Evolutionary conservation across 2,113 vertebrate genomes (phyloP).

Genomic region (Xenopus laevis): DNA sequence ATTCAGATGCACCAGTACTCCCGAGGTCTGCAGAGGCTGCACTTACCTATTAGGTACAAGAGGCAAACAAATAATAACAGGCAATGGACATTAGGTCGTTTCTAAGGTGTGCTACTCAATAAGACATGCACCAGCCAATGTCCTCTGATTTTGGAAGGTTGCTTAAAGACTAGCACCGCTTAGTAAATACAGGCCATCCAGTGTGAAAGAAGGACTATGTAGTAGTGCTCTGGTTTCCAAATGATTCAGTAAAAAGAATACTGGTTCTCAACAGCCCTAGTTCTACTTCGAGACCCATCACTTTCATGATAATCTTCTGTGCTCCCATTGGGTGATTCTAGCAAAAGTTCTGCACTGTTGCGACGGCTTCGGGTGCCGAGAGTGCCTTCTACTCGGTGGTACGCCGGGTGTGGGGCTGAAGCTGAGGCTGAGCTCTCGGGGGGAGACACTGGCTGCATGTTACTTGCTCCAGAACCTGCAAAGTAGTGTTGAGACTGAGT

Average conservation of each 20-base stretch:
- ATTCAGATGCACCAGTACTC: too few species aligned
- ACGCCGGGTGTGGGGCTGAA: constrained; percentile 49
- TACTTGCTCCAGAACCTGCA: constrained; percentile 62
- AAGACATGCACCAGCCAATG: background rate
- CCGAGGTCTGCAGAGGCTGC: too few species aligned
- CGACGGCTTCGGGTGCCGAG: constrained; percentile 71
- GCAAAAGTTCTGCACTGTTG: constrained; percentile 80
- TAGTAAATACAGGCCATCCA: constrained; percentile 9
- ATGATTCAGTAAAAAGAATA: constrained; percentile 90
- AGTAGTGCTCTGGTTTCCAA: background rate
- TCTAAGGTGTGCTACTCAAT: background rate
- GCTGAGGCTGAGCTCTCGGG: constrained; percentile 52
- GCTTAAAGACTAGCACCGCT: background rate
- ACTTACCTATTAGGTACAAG: too few species aligned
- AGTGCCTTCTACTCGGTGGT: constrained; percentile 58
- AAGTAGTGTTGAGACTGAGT: constrained; percentile 71
- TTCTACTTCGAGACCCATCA: constrained; percentile 73
- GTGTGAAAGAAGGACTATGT: background rate
- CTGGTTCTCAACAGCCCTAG: constrained; percentile 92
- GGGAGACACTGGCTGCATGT: constrained; percentile 43
- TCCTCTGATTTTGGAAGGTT: background rate
- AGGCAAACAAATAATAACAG: too few species aligned
- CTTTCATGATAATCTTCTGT: constrained; percentile 81
- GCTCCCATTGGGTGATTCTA: constrained; percentile 66
- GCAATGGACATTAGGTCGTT: background rate